Evolutionary conservation across 1,140 invertebrate genomes (phyloP).

Genomic region (Hormaphis cornu): DNA sequence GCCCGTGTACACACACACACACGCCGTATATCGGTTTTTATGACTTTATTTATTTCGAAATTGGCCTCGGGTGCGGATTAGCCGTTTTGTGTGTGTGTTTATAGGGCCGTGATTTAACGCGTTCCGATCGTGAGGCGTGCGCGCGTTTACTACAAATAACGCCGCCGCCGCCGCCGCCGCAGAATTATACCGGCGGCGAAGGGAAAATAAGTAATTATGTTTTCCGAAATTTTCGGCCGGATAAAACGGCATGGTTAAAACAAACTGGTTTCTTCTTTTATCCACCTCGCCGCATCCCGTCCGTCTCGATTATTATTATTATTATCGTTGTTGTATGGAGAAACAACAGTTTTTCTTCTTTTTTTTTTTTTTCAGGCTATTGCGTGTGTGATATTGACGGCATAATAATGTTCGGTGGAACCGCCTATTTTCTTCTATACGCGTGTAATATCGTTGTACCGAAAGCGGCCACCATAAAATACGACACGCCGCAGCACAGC

Average conservation of each 20-base stretch:
- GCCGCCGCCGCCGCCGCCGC: not conserved
- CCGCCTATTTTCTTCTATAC: slow-evolving; percentile 7
- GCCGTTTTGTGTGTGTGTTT: slow-evolving; percentile 12
- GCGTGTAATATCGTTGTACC: not conserved
- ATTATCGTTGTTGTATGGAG: too few relatives aligned
- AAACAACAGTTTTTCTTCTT: not conserved
- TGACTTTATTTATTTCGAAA: slow-evolving; percentile 32
- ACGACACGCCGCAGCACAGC: too few relatives aligned
- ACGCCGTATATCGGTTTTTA: not conserved
- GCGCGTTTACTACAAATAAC: not conserved
- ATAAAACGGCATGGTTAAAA: slow-evolving; percentile 28
- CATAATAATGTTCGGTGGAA: slow-evolving; percentile 18
- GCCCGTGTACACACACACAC: not conserved
- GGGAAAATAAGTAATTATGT: slow-evolving; percentile 29
- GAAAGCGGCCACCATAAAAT: not conserved
- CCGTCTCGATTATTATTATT: too few relatives aligned
- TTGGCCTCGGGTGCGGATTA: slow-evolving; percentile 31
- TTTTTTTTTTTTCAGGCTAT: not conserved
- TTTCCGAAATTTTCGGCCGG: slow-evolving; percentile 13
- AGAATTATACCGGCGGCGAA: not conserved
- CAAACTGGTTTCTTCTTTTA: slow-evolving; percentile 25
- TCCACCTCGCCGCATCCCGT: not conserved
- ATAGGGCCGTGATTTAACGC: slow-evolving; percentile 29
- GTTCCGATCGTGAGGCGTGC: slow-evolving; percentile 22
- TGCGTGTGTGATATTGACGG: not conserved